phyloP scores from a whole-genome alignment of 2,888 invertebrate genomes.

The Bembecia ichneumoniformis region DNA sequence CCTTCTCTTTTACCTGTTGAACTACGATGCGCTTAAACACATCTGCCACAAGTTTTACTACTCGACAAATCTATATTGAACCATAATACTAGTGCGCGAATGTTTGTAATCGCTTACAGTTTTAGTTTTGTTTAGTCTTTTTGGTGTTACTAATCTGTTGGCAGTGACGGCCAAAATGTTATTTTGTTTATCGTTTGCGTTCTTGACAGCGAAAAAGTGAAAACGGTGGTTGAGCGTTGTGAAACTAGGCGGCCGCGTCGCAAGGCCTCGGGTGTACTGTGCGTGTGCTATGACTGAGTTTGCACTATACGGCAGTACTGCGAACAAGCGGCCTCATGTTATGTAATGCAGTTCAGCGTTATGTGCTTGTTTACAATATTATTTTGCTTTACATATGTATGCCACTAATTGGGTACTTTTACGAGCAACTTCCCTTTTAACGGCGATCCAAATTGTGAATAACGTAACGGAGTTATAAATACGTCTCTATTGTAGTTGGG shows the following conservation, averaged over 20 bases:
- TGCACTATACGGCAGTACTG: slow-evolving; percentile 23
- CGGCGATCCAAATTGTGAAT: background rate
- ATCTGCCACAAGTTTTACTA: slow-evolving; percentile 30
- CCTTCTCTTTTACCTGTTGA: slow-evolving; percentile 42
- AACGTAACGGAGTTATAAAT: background rate
- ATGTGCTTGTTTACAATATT: background rate
- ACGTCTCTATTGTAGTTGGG: too few relatives aligned
- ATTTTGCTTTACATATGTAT: background rate
- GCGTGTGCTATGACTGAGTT: slow-evolving; percentile 4
- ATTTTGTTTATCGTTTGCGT: slow-evolving; percentile 70
- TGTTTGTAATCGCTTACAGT: slow-evolving; percentile 25
- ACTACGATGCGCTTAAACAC: slow-evolving; percentile 30
- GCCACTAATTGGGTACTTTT: background rate
- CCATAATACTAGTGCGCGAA: slow-evolving; percentile 28
- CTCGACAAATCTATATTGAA: slow-evolving; percentile 35
- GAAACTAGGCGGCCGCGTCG: slow-evolving; percentile 50
- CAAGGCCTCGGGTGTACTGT: slow-evolving; percentile 20
- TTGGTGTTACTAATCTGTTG: slow-evolving; percentile 26
- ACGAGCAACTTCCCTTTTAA: background rate
- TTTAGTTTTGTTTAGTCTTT: slow-evolving; percentile 25
- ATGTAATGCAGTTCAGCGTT: background rate
- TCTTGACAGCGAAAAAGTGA: slow-evolving; percentile 74
- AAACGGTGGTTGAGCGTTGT: slow-evolving; percentile 65
- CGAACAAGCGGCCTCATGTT: slow-evolving; percentile 22
- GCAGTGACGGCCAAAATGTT: slow-evolving; percentile 67